Percentiles rank a stretch among this genome's conserved stretches.
phyloP scores from a whole-genome alignment of 2,888 invertebrate species.

The Mechanitis mazaeus region DNA sequence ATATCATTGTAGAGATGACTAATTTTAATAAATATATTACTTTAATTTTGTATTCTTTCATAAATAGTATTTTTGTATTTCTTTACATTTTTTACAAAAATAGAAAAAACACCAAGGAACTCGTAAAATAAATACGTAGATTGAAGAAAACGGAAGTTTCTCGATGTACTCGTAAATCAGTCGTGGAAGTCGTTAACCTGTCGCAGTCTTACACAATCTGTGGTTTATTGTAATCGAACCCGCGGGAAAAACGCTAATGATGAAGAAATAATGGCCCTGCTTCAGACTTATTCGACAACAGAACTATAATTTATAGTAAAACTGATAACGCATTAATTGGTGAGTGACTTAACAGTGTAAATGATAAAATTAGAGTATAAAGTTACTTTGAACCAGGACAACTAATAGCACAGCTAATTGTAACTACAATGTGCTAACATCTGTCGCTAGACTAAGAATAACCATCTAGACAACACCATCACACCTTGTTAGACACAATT shows the following conservation, averaged over 20 bases:
- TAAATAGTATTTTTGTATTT: no score
- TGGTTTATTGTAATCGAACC: constrained; percentile 1
- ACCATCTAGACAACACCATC: not conserved
- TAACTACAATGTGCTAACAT: constrained; percentile 3
- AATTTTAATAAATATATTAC: no score
- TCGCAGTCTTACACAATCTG: constrained; percentile 6
- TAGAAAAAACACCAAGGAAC: not conserved
- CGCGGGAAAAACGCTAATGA: not conserved
- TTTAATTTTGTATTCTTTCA: no score
- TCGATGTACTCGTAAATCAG: constrained; percentile 20
- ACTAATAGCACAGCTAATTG: constrained; percentile 1
- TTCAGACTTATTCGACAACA: no score
- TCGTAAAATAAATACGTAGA: not conserved
- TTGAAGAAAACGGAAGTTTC: constrained; percentile 17
- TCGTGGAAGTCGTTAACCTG: constrained; percentile 22
- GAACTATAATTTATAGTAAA: no score
- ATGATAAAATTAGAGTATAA: not conserved
- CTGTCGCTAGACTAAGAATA: constrained; percentile 1
- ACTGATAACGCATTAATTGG: not conserved
- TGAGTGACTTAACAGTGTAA: not conserved
- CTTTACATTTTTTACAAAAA: no score
- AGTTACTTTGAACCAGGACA: not conserved
- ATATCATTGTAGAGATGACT: no score
- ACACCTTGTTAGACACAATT: not conserved
- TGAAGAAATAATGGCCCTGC: not conserved